phyloP scores from a whole-genome alignment of 1,140 invertebrate species.

The Kradibia gibbosae region DNA sequence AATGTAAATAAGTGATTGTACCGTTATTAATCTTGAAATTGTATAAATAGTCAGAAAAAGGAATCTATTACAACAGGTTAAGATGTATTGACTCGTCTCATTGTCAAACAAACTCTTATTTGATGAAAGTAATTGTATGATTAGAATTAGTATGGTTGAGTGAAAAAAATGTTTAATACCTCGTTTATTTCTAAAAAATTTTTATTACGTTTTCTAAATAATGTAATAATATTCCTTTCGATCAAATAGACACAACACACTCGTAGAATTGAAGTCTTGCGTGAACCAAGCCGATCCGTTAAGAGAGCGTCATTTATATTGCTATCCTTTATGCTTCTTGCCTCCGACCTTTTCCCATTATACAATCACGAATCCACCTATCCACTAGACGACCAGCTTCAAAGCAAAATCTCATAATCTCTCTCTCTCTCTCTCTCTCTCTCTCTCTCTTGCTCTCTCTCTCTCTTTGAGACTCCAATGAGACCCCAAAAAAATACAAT shows the following conservation, averaged over 20 bases:
- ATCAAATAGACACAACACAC: background rate
- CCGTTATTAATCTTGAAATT: slow-evolving; percentile 26
- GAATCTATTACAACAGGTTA: slow-evolving; percentile 25
- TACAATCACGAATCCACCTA: too few species aligned
- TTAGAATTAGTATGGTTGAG: too few species aligned
- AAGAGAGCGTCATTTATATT: slow-evolving; percentile 20
- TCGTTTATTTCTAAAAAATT: too few species aligned
- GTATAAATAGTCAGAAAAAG: background rate
- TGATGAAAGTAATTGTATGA: too few species aligned
- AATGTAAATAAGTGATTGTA: slow-evolving; percentile 38
- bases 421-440: background rate
- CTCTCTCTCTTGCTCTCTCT: background rate
- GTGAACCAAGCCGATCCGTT: background rate
- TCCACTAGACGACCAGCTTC: too few species aligned
- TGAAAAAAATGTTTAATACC: too few species aligned
- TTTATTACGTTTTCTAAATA: too few species aligned
- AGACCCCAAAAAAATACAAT: too few species aligned
- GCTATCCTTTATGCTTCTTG: background rate
- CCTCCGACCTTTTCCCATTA: too few species aligned
- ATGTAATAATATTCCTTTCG: too few species aligned
- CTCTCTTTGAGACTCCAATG: background rate
- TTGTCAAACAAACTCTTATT: background rate
- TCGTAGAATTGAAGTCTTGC: background rate
- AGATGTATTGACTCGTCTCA: background rate
- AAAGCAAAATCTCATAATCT: background rate